These are phyloP conservation scores for Melanotaenia nigrans DNA, from an alignment of 2,797 vertebrate genomes.

Conservation along the genomic window DNA sequence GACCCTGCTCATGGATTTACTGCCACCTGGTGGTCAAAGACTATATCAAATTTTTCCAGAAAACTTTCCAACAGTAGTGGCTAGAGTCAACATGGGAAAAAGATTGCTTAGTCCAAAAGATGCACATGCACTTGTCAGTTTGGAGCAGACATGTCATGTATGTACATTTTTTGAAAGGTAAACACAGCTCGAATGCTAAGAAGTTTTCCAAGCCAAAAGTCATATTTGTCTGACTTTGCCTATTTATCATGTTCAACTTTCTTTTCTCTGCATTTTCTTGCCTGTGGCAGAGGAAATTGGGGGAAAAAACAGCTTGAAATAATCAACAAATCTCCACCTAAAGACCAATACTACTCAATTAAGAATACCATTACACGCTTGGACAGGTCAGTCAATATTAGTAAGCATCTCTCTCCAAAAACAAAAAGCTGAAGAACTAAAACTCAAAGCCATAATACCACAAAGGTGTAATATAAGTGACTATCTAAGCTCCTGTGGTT, in stretches of 20 bases:
- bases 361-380: conserved; percentile 56
- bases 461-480: conserved; percentile 42
- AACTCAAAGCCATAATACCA: conserved; percentile 41
- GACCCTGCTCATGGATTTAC: conserved; percentile 49
- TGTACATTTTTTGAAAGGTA: not conserved
- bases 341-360: conserved; percentile 20
- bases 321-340: conserved; percentile 33
- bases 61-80: not conserved
- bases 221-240: conserved; percentile 15
- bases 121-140: conserved; percentile 25
- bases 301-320: conserved; percentile 18
- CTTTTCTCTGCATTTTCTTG: conserved; percentile 11
- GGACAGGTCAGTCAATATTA: conserved; percentile 46
- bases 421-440: conserved; percentile 19
- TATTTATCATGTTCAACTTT: conserved; percentile 7
- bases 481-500: conserved; percentile 21
- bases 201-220: conserved; percentile 5
- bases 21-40: conserved; percentile 70
- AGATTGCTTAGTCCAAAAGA: conserved; percentile 1
- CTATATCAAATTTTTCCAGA: not conserved
- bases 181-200: not conserved
- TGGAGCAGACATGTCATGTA: conserved; percentile 13
- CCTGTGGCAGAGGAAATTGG: conserved; percentile 25
- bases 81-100: conserved; percentile 35
- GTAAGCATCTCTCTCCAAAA: conserved; percentile 43